Percentiles rank a stretch among this genome's conserved stretches.
These are phyloP conservation scores for Alethe castanea DNA, from an alignment of 2,113 vertebrate genomes.

Conservation along the genomic window DNA sequence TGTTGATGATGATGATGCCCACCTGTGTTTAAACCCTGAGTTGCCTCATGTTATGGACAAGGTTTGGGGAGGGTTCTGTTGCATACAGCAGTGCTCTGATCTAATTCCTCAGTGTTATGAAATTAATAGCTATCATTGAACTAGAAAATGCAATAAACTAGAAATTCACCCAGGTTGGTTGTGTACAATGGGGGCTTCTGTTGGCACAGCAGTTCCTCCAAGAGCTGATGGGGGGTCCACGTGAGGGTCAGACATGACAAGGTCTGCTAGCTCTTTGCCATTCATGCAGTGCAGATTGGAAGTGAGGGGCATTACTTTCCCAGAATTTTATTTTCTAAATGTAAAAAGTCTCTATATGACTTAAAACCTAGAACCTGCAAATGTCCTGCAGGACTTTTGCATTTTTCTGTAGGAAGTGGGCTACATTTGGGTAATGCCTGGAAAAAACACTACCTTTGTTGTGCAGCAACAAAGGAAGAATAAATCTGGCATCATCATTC, in stretches of 20 bases:
- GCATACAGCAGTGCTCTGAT: neutral
- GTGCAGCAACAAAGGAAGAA: neutral
- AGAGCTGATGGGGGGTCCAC: neutral
- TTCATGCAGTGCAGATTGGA: fast-evolving
- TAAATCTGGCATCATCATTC: neutral
- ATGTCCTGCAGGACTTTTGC: neutral
- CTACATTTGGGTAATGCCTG: neutral
- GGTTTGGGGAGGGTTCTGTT: neutral
- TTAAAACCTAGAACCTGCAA: neutral
- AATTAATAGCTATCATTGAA: neutral
- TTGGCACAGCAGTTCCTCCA: neutral
- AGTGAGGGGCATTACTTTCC: neutral
- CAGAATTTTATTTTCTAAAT: neutral
- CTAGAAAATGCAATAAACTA: neutral
- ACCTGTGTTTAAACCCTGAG: neutral
- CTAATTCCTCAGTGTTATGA: neutral
- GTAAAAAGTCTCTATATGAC: neutral
- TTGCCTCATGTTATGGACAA: neutral
- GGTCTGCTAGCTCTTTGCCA: neutral
- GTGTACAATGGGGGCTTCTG: neutral
- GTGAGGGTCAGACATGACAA: neutral
- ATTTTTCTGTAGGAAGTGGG: neutral
- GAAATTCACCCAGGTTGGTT: neutral
- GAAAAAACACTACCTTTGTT: neutral
- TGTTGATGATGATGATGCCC: neutral